Evolutionary conservation across 2,113 vertebrate genomes (phyloP).

Genomic region (Puffinus mauretanicus): DNA sequence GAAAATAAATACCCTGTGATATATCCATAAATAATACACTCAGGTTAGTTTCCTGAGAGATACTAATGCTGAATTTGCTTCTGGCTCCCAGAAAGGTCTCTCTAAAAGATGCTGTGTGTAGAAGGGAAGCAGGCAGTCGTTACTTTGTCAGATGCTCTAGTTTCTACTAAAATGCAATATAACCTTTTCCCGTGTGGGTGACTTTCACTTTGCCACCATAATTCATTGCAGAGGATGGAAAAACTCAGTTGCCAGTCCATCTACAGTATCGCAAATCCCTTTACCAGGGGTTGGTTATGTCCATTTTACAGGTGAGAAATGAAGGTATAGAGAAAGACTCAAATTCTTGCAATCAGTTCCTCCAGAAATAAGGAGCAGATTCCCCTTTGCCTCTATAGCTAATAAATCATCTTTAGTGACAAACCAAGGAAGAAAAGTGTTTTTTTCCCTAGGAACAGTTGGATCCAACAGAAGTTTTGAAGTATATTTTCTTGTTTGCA

Average conservation of each 20-base stretch:
- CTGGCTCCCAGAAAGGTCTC: neutral
- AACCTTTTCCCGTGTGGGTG: neutral
- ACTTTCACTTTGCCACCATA: neutral
- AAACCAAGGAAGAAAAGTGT: neutral
- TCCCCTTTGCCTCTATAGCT: neutral
- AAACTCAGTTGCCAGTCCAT: neutral
- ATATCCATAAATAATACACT: neutral
- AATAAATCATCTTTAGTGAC: neutral
- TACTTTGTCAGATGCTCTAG: neutral
- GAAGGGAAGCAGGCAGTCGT: neutral
- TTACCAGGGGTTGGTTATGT: neutral
- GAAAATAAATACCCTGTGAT: slow-evolving; percentile 31
- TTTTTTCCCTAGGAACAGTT: neutral
- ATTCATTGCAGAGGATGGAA: neutral
- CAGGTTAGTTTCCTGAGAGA: neutral
- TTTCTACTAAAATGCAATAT: neutral
- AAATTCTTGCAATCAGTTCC: neutral
- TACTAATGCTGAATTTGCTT: neutral
- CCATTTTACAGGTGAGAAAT: slow-evolving; percentile 3
- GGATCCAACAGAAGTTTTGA: neutral
- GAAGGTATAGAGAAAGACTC: neutral
- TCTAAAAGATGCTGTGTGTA: neutral
- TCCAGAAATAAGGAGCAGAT: neutral
- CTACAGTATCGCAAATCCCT: neutral
- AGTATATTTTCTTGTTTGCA: neutral